These are phyloP conservation scores for Apamea epomidion DNA, from an alignment of 2,888 invertebrate species.

Conservation along the genomic window DNA sequence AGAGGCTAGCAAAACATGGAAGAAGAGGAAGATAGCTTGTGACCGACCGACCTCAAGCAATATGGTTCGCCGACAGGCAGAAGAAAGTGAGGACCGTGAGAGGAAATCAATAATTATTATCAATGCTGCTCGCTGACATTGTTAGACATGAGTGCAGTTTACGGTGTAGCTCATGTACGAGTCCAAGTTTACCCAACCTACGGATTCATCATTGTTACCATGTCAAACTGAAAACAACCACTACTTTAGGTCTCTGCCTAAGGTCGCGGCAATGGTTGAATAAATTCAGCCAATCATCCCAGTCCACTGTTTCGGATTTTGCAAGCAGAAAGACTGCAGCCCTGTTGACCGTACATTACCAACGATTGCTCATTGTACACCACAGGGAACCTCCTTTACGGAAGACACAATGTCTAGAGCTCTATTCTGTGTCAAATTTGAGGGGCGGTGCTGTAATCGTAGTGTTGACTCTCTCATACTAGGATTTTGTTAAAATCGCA, in stretches of 20 bases:
- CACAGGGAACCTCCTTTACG: neutral
- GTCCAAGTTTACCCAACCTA: neutral
- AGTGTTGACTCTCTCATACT: neutral
- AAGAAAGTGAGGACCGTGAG: neutral
- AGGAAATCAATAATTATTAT: neutral
- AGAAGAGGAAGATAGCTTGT: neutral
- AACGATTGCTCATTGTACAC: neutral
- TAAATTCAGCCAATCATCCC: neutral
- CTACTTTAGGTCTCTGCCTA: neutral
- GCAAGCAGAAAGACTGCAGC: neutral
- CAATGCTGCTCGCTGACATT: neutral
- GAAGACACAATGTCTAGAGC: neutral
- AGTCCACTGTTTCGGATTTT: neutral
- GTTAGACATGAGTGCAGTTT: neutral
- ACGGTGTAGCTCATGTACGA: neutral
- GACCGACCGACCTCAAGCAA: neutral
- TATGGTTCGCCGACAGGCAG: neutral
- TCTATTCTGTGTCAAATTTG: neutral
- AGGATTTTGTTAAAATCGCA: neutral
- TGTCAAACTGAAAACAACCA: neutral
- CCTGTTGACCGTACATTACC: neutral
- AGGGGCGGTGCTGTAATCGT: neutral
- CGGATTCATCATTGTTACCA: neutral
- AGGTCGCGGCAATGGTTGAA: neutral
- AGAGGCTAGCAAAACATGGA: neutral